A percentile compares a stretch with the other conserved stretches of the same genome.
phyloP scores from a whole-genome alignment of 1,140 invertebrate genomes.

The Penaeus indicus region DNA sequence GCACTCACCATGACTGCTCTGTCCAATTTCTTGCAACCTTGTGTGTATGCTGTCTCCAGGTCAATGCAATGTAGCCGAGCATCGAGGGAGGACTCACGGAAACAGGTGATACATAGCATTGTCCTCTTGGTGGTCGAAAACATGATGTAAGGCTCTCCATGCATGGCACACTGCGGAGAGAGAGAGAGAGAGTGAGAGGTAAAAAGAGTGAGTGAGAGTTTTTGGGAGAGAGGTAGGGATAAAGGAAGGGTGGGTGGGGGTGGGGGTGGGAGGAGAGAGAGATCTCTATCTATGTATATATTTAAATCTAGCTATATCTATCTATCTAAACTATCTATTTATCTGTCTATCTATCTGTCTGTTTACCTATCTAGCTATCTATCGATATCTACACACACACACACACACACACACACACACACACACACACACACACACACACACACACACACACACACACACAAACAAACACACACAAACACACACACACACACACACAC shows the following conservation, averaged over 20 bases:
- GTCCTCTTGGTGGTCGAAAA: constrained; percentile 78
- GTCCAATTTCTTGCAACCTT: constrained; percentile 79
- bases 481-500: too few relatives aligned
- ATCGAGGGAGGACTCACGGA: constrained; percentile 78
- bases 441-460: constrained; percentile 10
- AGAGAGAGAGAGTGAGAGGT: constrained; percentile 23
- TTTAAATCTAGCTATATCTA: too few relatives aligned
- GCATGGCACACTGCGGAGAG: constrained; percentile 74
- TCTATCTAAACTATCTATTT: too few relatives aligned
- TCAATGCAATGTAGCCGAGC: constrained; percentile 79
- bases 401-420: too few relatives aligned
- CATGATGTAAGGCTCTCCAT: constrained; percentile 82
- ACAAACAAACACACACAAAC: neutral
- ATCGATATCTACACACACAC: too few relatives aligned
- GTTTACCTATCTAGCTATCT: too few relatives aligned
- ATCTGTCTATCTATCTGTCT: too few relatives aligned
- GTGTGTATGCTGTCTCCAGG: constrained; percentile 80
- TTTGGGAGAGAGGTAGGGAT: neutral
- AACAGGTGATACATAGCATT: constrained; percentile 81
- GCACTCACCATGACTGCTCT: constrained; percentile 73
- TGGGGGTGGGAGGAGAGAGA: neutral
- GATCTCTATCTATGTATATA: too few relatives aligned
- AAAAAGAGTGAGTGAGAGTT: too few relatives aligned
- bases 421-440: too few relatives aligned
- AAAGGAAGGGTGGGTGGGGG: neutral